Evolutionary conservation across 2,797 vertebrate genomes (phyloP).

Genomic region (Emydoidea blandingii): DNA sequence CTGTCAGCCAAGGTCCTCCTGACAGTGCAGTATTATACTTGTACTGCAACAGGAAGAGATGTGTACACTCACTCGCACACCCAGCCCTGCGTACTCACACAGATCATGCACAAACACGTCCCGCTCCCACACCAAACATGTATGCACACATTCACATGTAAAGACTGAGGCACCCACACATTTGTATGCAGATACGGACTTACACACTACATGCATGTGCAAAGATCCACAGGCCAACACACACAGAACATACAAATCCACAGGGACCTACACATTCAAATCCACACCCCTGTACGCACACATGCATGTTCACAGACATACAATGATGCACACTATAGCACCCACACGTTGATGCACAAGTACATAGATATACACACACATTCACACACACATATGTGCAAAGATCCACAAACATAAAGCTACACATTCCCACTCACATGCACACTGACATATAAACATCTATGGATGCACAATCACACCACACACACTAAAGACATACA

Average conservation of each 20-base stretch:
- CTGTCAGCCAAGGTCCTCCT: constrained; percentile 25
- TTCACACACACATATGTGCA: background rate
- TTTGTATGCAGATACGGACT: accelerated
- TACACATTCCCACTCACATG: background rate
- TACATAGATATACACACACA: background rate
- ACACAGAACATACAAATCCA: background rate
- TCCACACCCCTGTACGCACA: background rate
- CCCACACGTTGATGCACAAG: background rate
- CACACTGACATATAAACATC: background rate
- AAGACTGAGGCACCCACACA: accelerated
- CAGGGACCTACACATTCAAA: accelerated
- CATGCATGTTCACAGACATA: background rate
- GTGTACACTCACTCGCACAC: accelerated
- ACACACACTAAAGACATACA: background rate
- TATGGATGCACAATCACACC: background rate
- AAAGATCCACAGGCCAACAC: background rate
- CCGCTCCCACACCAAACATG: no score
- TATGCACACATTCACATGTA: background rate
- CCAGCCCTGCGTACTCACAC: background rate
- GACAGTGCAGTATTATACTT: background rate
- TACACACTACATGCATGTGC: background rate
- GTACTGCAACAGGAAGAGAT: background rate
- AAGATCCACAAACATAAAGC: background rate
- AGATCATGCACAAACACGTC: accelerated
- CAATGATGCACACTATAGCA: background rate